Evolutionary conservation across 2,888 invertebrate genomes (phyloP).

Genomic region (Mimas tiliae): DNA sequence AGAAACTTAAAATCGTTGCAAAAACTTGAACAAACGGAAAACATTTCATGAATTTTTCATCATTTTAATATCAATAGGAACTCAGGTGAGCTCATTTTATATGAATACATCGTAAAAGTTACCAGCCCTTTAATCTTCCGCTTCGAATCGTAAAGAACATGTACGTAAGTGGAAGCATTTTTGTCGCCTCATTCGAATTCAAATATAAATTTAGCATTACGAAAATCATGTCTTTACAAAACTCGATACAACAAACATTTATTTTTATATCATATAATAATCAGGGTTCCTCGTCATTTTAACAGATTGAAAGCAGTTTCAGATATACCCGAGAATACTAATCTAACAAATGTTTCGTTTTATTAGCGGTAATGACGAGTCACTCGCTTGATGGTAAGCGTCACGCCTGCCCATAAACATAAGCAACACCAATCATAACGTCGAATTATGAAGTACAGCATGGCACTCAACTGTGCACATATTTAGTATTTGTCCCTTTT

Average conservation of each 20-base stretch:
- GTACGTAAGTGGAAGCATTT: conserved; percentile 42
- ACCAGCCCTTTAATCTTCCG: conserved; percentile 50
- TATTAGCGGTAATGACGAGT: too few species aligned
- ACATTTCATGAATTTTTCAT: conserved; percentile 41
- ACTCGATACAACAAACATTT: conserved; percentile 5
- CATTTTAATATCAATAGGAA: conserved; percentile 46
- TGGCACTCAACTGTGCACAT: too few species aligned
- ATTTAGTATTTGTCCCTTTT: too few species aligned
- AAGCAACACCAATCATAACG: too few species aligned
- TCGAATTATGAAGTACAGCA: too few species aligned
- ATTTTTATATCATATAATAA: neutral
- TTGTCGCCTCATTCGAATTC: conserved; percentile 44
- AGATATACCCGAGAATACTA: too few species aligned
- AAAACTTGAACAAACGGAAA: conserved; percentile 24
- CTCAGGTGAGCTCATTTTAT: conserved; percentile 50
- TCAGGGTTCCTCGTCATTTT: neutral
- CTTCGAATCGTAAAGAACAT: conserved; percentile 47
- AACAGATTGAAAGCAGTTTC: too few species aligned
- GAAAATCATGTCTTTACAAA: conserved; percentile 31
- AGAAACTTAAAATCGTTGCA: neutral
- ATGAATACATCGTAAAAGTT: conserved; percentile 51
- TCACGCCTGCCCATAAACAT: too few species aligned
- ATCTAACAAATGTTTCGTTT: too few species aligned
- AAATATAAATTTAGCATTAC: conserved; percentile 43
- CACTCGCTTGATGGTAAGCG: too few species aligned